Evolutionary conservation across 2,888 invertebrate species (phyloP), one percentile per base, ranked within the genome.

Genomic region (Pammene fasciana): DNA sequence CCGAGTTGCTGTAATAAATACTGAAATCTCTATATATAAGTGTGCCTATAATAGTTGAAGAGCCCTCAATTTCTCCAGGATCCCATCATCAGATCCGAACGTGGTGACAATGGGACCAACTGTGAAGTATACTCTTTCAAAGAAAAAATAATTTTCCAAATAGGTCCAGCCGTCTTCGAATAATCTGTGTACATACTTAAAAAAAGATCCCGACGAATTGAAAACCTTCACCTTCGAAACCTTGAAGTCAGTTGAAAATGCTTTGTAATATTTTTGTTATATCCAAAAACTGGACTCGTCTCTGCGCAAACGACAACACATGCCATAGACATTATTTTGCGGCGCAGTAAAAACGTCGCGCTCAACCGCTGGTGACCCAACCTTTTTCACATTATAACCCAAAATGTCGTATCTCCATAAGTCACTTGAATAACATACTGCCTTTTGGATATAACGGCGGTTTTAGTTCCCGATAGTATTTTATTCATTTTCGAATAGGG

Each of bases 291-390:
- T 52, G 14, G 18, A 18, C 50, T 50, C 50, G 8, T 45, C 5
- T 4, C 0, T 9, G 5, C 50, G 11, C 26, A 26, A 18, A 50
- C n/a, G 34, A 34, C 54, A 34, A n/a, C 13, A 54, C 13, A 34
- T 26, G 34, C 77, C 77, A 78, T 78, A 81, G 80, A 79, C 82
- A 83, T 84, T 83, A 86, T 85, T 86, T 83, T 80, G 80, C 80
- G 82, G 80, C 73, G 82, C 79, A 81, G 83, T 86, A 86, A 86
- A 86, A 85, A 82, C 81, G 84, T 82, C 86, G 79, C 77, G 72
- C 76, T 73, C 74, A 78, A 76, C 76, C 76, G 77, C 73, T 75
- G 78, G 76, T 79, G 80, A 82, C 82, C 80, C 48, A 46, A 66
- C 59, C 54, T 54, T 54, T 54, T 54, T 34, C 34, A 54, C 26